These are phyloP conservation scores for Semotilus atromaculatus DNA, from an alignment of 2,797 vertebrate species.

Conservation along the genomic window DNA sequence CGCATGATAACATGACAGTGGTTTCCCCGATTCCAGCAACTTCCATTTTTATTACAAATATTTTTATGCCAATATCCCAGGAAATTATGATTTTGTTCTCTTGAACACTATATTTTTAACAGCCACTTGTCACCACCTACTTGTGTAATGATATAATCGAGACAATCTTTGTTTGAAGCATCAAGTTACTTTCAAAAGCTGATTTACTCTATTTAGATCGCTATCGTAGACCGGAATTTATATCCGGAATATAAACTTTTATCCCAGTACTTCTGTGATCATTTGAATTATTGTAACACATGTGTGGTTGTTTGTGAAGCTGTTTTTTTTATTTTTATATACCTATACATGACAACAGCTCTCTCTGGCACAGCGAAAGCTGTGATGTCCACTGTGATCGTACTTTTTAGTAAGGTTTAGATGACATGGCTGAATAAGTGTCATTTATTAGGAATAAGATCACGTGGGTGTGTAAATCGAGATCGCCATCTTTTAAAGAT, in stretches of 20 bases:
- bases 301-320: no score
- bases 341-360: no score
- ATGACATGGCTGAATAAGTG: background rate
- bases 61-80: background rate
- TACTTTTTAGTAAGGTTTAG: background rate
- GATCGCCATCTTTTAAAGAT: background rate
- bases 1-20: background rate
- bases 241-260: background rate
- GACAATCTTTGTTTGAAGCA: background rate
- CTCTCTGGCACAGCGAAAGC: no score
- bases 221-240: background rate
- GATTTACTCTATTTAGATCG: no score
- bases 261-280: background rate
- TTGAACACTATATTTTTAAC: background rate
- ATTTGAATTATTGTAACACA: no score
- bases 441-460: background rate
- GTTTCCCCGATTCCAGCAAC: background rate
- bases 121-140: background rate
- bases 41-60: background rate
- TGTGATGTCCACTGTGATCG: no score
- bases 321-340: no score
- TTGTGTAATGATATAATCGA: background rate
- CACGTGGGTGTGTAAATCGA: background rate
- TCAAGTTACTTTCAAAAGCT: background rate
- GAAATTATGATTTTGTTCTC: background rate